These are phyloP conservation scores for Chrysolina americana DNA, from an alignment of 2,888 invertebrate genomes.

Conservation along the genomic window DNA sequence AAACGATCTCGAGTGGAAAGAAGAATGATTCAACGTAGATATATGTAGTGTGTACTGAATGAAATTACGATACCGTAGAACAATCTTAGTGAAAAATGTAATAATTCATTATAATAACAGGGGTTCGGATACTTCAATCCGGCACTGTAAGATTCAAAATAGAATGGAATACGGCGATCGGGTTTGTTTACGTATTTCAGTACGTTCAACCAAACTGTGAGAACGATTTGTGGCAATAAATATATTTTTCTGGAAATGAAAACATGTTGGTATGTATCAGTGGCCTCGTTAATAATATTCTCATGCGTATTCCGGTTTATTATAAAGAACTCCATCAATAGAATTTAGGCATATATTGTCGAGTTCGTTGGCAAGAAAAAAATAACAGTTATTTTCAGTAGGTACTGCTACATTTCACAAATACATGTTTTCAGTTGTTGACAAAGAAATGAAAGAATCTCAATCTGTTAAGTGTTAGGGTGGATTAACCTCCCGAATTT, in stretches of 20 bases:
- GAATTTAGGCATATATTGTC: background rate
- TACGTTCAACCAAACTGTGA: background rate
- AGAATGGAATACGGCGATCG: background rate
- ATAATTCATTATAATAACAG: too few species aligned
- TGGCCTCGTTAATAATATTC: constrained; percentile 18
- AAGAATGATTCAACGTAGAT: too few species aligned
- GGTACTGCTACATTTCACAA: too few species aligned
- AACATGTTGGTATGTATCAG: background rate
- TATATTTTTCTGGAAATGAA: constrained; percentile 14
- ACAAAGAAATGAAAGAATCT: too few species aligned
- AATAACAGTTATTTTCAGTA: background rate
- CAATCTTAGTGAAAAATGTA: background rate
- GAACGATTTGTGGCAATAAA: background rate
- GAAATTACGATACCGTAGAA: background rate
- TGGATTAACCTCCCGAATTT: too few species aligned
- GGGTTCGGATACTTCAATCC: background rate
- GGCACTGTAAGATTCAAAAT: background rate
- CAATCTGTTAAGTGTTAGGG: too few species aligned
- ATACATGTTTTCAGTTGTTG: too few species aligned
- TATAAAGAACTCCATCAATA: background rate
- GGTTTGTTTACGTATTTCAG: constrained; percentile 18
- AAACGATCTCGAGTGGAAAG: too few species aligned
- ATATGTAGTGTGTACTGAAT: too few species aligned
- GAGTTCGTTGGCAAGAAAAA: constrained; percentile 1
- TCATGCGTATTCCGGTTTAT: background rate